Base-by-base conservation (phyloP, 1,140 invertebrate species). In the Drosophila erecta region DNA sequence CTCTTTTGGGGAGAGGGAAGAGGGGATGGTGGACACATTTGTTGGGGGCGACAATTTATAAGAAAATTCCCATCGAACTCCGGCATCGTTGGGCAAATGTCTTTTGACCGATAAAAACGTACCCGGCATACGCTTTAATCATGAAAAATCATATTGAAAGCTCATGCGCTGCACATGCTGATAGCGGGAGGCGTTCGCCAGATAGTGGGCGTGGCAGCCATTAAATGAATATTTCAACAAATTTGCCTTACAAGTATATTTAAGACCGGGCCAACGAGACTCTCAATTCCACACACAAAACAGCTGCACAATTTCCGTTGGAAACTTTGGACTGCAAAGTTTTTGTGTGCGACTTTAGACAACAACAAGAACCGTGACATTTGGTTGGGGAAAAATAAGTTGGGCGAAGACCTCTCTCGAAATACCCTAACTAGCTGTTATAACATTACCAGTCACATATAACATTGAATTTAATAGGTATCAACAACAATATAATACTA, bases 171-270 rank as follows among this genome's bases (percentile, higher is more conserved):
- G 61, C 64, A 60, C 60, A 60, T 46, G 59, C 44, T 41, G 65
- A 56, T 56, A 53, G 24, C 10, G 11, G 6, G 6, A 8, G 50
- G 50, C 50, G 50, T 22, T 38, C 7, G 22, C 30, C 24, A 37
- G 54, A 49, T 53, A 40, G 66, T 43, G 37, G 69, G 66, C 53
- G 50, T 50, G 72, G 51, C 47, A 73, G 64, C 64, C 81, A 81
- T 87, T 81, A 81, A 86, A 87, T 87, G 80, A 81, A 79, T 83
- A 86, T 84, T 87, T 89, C 57, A 87, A 83, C 70, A 79, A 87
- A 83, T 83, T 87, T 80, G 15, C 47, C 40, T 75, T 75, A 75
- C 72, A 75, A 75, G 72, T 59, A 75, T 66, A 75, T 75, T 75
- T 66, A 66, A 75, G 71, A 53, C 47, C 20, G 51, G 53, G 54